A percentile compares a stretch with the other conserved stretches of the same genome.
Conservation (phyloP, 1,140 invertebrate genomes). For the Laupala kohalensis region DNA sequence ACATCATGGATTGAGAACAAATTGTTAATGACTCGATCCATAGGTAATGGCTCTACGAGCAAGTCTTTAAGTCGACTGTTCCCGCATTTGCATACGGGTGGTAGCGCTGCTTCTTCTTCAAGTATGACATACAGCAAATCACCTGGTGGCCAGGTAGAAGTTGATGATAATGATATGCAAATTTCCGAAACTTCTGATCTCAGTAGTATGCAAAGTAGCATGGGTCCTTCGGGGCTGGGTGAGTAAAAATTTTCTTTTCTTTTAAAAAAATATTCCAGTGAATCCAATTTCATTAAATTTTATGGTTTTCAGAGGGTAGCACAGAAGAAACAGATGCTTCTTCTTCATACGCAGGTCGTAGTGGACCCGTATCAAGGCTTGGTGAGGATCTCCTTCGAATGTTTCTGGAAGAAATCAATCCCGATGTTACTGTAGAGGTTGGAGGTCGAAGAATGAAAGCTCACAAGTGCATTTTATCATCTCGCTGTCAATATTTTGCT, state of each 20-base stretch:
- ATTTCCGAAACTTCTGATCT: slow-evolving; percentile 30
- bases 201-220: slow-evolving; percentile 39
- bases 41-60: slow-evolving; percentile 27
- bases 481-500: slow-evolving; percentile 81
- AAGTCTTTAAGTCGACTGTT: slow-evolving; percentile 28
- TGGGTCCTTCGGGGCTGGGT: slow-evolving; percentile 36
- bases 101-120: neutral
- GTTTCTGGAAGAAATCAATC: slow-evolving; percentile 77
- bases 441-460: slow-evolving; percentile 63
- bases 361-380: slow-evolving; percentile 45
- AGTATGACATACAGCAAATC: slow-evolving; percentile 5
- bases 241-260: slow-evolving; percentile 9
- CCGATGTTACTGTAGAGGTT: slow-evolving; percentile 71
- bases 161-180: slow-evolving; percentile 12
- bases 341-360: slow-evolving; percentile 25
- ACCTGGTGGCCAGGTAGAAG: slow-evolving; percentile 6
- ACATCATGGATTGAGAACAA: slow-evolving; percentile 50
- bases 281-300: neutral
- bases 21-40: slow-evolving; percentile 40
- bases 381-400: slow-evolving; percentile 76
- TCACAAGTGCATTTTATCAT: slow-evolving; percentile 80
- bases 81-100: slow-evolving; percentile 28
- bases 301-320: slow-evolving; percentile 26
- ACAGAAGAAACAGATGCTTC: slow-evolving; percentile 37
- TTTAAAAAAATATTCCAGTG: neutral